Evolutionary conservation across 2,797 vertebrate genomes (phyloP), one percentile per base, ranked within the genome.

Genomic region (Anas georgica): DNA sequence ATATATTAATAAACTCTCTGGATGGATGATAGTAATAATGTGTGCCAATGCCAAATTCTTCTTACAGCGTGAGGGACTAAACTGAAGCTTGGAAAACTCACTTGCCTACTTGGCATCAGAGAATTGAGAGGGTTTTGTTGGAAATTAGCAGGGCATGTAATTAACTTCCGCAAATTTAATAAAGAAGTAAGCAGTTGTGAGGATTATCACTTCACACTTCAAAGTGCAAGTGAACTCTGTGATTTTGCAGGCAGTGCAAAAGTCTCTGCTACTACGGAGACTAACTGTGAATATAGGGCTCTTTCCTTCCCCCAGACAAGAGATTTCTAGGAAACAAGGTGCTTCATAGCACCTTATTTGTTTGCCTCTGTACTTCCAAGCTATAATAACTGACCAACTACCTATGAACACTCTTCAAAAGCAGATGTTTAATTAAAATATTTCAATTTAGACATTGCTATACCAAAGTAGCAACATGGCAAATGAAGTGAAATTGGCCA

Each of bases 161-260:
- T 97, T 97, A 95, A 97, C 94, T 96, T 97, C 95, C 90, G 77
- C 77, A 95, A 94, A 95, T 95, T 67, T 93, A 91, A 93, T 93
- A 95, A 95, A 95, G 94, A 81, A 95, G 93, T 92, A 96, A 94
- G 89, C 77, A 92, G 89, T 95, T 88, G 93, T 91, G 77, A 95
- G 94, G 96, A 97, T 97, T 97, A 97, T 83, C 92, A 92, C 87
- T 94, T 95, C 94, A 95, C 91, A 96, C 94, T 95, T 95, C 89
- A 78, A 94, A 96, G 91, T 95, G 86, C 85, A 87, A 95, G 89
- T 2, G 86, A 91, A 89, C 90, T 88, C 84, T 63, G 2, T 54
- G 76, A 93, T 78, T 37, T 68, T 76, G 80, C 55, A 95, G 85
- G 85, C 89, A 93, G 69, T 29, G 85, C 69, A 95, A n/a, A 91